A percentile compares a stretch with the other conserved stretches of the same genome.
phyloP scores from a whole-genome alignment of 1,140 invertebrate genomes.

The Dinoponera quadriceps region DNA sequence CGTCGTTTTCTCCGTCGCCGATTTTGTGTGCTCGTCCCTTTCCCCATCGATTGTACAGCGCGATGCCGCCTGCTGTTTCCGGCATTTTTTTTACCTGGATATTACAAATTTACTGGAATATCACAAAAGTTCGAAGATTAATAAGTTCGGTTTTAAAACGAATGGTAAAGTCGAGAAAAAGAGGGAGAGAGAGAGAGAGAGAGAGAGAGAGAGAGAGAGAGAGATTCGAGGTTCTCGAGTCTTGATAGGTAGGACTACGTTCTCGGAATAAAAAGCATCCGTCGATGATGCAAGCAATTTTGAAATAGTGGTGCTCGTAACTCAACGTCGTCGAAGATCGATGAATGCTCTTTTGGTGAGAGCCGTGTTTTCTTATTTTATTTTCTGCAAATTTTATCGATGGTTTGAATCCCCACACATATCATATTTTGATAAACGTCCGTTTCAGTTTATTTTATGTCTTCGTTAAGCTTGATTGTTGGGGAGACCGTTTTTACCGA shows the following conservation, averaged over 20 bases:
- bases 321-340: not conserved
- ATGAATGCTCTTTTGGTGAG: not conserved
- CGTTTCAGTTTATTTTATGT: conserved; percentile 18
- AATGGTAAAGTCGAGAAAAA: too few relatives aligned
- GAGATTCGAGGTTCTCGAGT: not conserved
- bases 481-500: conserved; percentile 9
- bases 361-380: not conserved
- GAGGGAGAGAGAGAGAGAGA: too few relatives aligned
- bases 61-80: not conserved
- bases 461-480: conserved; percentile 33
- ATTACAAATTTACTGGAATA: too few relatives aligned
- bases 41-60: conserved; percentile 52
- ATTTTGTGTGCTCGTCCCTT: conserved; percentile 58
- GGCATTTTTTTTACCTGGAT: conserved; percentile 5
- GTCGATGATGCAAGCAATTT: not conserved
- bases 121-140: not conserved
- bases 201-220: too few relatives aligned
- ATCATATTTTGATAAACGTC: conserved; percentile 19
- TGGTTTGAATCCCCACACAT: conserved; percentile 4
- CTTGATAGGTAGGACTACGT: too few relatives aligned
- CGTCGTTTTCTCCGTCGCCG: conserved; percentile 52
- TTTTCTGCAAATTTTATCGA: not conserved
- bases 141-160: not conserved
- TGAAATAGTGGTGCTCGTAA: not conserved
- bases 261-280: not conserved